These are phyloP conservation scores for Ceyx cyanopectus DNA, from an alignment of 2,113 vertebrate species.

Conservation along the genomic window DNA sequence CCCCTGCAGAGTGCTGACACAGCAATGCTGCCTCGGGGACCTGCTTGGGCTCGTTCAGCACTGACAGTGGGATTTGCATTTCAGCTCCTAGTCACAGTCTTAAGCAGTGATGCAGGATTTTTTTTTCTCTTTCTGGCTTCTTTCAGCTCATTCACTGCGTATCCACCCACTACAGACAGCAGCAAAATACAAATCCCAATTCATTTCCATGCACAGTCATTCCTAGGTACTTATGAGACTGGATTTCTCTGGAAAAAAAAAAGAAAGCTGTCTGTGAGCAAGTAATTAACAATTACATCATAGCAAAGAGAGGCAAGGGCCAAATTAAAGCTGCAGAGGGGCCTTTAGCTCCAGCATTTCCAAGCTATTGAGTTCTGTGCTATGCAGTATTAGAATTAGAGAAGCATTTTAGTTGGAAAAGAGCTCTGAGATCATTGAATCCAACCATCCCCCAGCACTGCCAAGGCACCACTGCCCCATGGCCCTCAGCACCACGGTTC, in stretches of 20 bases:
- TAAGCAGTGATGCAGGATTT: neutral
- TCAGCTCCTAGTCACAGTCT: neutral
- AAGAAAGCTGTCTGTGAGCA: neutral
- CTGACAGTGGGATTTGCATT: neutral
- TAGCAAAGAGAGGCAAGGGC: neutral
- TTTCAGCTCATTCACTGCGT: neutral
- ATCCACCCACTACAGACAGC: neutral
- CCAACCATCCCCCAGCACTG: too few species aligned
- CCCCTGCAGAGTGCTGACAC: fast-evolving
- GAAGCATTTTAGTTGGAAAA: neutral
- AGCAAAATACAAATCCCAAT: neutral
- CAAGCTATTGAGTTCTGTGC: neutral
- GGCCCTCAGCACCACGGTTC: too few species aligned
- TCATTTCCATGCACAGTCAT: neutral
- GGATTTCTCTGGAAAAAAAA: neutral
- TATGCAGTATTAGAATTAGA: neutral
- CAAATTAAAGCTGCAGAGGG: conserved; percentile 27
- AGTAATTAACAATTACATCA: conserved; percentile 37
- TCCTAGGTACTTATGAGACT: neutral
- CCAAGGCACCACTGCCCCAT: too few species aligned
- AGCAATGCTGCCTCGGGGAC: neutral
- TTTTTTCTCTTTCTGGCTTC: neutral
- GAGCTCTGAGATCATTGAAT: neutral
- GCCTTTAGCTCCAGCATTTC: conserved; percentile 6
- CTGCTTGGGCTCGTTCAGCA: fast-evolving